A percentile compares a stretch with the other conserved stretches of the same genome.
These are phyloP conservation scores for Drymonia ruficornis DNA, from an alignment of 2,888 invertebrate species.

Conservation along the genomic window DNA sequence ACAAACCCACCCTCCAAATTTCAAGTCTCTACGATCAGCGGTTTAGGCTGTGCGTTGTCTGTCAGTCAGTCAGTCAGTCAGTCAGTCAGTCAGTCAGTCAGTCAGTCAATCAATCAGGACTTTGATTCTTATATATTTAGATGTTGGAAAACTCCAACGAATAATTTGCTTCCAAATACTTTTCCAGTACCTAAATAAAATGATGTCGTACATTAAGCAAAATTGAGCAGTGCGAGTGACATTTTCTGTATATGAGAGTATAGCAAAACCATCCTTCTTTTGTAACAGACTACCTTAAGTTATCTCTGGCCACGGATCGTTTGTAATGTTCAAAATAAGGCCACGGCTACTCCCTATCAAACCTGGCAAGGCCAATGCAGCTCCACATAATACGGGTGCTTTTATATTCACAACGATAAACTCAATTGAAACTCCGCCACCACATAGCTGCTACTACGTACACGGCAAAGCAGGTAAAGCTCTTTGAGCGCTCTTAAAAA, in stretches of 20 bases:
- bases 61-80: too few relatives aligned
- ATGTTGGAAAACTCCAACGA: not conserved
- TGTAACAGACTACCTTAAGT: not conserved
- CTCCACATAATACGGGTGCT: constrained; percentile 11
- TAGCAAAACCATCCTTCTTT: too few relatives aligned
- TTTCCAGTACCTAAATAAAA: not conserved
- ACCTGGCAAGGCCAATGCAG: not conserved
- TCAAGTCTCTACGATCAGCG: too few relatives aligned
- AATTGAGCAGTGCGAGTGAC: too few relatives aligned
- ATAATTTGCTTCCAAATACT: not conserved
- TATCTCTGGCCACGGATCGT: too few relatives aligned
- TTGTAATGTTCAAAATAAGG: constrained; percentile 2
- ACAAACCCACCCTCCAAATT: too few relatives aligned
- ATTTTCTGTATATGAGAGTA: too few relatives aligned
- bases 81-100: too few relatives aligned
- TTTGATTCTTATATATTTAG: too few relatives aligned
- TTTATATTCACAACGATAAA: constrained; percentile 28
- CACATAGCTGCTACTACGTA: constrained; percentile 22
- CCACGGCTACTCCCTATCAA: not conserved
- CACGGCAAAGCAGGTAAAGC: constrained; percentile 14
- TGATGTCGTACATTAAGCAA: not conserved
- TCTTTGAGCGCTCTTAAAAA: constrained; percentile 25
- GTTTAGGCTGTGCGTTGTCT: too few relatives aligned
- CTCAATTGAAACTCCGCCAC: constrained; percentile 18
- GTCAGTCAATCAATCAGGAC: too few relatives aligned